These are phyloP conservation scores for Cephus runcator DNA, from an alignment of 2,888 invertebrate species.

Conservation along the genomic window DNA sequence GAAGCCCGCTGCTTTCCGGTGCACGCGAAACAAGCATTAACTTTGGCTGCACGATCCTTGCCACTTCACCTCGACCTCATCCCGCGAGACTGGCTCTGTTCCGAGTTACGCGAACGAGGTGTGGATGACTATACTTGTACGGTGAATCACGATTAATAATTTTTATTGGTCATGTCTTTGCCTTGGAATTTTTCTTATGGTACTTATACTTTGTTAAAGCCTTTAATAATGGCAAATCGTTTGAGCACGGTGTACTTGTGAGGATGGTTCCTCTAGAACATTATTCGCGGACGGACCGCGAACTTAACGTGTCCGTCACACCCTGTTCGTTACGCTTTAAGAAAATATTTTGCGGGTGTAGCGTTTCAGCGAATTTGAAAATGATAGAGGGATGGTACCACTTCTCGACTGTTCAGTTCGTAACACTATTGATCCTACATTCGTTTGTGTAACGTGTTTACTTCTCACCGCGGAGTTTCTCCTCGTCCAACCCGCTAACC, in stretches of 20 bases:
- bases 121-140: background rate
- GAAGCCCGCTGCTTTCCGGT: constrained; percentile 45
- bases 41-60: constrained; percentile 34
- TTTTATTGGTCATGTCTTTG: background rate
- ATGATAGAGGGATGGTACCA: background rate
- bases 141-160: background rate
- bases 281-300: background rate
- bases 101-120: background rate
- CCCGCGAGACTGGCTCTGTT: background rate
- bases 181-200: background rate
- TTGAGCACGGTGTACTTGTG: too few species aligned
- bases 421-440: constrained; percentile 44
- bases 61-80: constrained; percentile 16
- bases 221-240: background rate
- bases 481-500: constrained; percentile 30
- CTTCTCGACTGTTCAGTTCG: constrained; percentile 1
- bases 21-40: constrained; percentile 60
- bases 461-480: constrained; percentile 50
- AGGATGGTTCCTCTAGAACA: background rate
- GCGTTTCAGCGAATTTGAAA: background rate
- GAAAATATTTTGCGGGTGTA: background rate
- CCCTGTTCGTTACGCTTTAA: background rate
- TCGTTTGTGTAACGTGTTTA: constrained; percentile 55
- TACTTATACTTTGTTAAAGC: background rate
- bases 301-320: background rate